Percentiles rank a stretch among this genome's conserved stretches.
Conservation (phyloP, 2,797 vertebrate genomes). For the Gadopsis bispinosus region DNA sequence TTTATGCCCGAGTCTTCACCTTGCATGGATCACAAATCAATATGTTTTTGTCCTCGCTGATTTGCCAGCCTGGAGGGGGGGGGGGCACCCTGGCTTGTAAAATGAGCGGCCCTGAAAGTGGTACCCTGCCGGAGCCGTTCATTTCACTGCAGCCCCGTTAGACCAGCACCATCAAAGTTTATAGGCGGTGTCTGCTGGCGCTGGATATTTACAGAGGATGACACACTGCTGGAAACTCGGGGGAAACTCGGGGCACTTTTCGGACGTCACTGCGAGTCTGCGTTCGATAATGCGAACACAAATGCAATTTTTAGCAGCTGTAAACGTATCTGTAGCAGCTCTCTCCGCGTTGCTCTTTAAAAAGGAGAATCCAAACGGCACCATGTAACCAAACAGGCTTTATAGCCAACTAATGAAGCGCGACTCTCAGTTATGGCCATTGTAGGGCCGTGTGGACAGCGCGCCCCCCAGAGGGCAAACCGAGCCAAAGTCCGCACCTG, state of each 20-base stretch:
- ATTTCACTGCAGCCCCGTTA: conserved; percentile 28
- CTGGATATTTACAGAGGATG: conserved; percentile 32
- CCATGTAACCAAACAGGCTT: background rate
- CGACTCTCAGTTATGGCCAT: background rate
- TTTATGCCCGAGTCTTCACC: conserved; percentile 25
- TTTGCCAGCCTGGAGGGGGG: conserved; percentile 14
- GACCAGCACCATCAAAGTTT: conserved; percentile 57
- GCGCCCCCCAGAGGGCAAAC: background rate
- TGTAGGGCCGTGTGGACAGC: background rate
- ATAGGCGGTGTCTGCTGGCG: conserved; percentile 29
- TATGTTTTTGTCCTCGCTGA: conserved; percentile 23
- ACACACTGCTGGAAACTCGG: conserved; percentile 17
- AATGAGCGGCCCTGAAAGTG: conserved; percentile 53
- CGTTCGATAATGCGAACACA: background rate
- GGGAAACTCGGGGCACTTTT: conserved; percentile 35
- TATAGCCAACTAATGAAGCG: background rate
- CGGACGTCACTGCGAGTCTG: background rate
- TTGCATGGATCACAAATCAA: conserved; percentile 52
- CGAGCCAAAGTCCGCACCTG: conserved; percentile 9
- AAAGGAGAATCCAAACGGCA: no score
- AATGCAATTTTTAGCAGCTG: background rate
- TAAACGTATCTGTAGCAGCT: background rate
- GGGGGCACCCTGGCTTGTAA: conserved; percentile 25
- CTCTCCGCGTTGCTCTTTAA: background rate
- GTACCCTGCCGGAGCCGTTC: conserved; percentile 16